These are phyloP conservation scores for Dermatophagoides farinae DNA, from an alignment of 1,140 invertebrate species.

Conservation along the genomic window DNA sequence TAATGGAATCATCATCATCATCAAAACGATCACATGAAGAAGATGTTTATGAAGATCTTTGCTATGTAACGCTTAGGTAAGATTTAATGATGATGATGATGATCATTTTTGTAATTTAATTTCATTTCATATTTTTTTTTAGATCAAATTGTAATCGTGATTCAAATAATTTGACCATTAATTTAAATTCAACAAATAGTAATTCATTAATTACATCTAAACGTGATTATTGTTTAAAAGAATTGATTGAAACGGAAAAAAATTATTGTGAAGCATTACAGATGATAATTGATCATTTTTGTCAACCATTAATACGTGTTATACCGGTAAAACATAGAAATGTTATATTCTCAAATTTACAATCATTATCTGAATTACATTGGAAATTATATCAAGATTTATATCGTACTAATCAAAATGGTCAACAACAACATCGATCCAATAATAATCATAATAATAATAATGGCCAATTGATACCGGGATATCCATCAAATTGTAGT, in stretches of 20 bases:
- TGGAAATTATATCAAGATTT: conserved; percentile 57
- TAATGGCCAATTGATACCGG: background rate
- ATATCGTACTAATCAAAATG: conserved; percentile 33
- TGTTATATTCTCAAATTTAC: conserved; percentile 68
- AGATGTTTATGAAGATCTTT: conserved; percentile 66
- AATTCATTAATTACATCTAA: conserved; percentile 30
- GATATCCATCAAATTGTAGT: conserved; percentile 2
- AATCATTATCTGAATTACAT: conserved; percentile 69
- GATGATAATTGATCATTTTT: conserved; percentile 47
- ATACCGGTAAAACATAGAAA: conserved; percentile 50
- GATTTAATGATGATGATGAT: conserved; percentile 12
- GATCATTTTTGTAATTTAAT: conserved; percentile 11
- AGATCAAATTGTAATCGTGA: background rate
- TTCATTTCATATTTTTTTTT: background rate
- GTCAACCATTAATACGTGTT: conserved; percentile 35
- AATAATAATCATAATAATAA: background rate
- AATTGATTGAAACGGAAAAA: conserved; percentile 84
- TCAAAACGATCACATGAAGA: conserved; percentile 40
- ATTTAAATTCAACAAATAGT: background rate
- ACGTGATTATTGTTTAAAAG: conserved; percentile 81
- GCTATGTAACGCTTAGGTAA: conserved; percentile 49
- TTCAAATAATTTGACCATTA: background rate
- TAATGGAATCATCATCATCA: conserved; percentile 11
- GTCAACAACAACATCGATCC: conserved; percentile 18
- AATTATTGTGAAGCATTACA: conserved; percentile 86